Base-by-base conservation (phyloP, 2,797 vertebrate species). In the Arctocebus calabarensis region DNA sequence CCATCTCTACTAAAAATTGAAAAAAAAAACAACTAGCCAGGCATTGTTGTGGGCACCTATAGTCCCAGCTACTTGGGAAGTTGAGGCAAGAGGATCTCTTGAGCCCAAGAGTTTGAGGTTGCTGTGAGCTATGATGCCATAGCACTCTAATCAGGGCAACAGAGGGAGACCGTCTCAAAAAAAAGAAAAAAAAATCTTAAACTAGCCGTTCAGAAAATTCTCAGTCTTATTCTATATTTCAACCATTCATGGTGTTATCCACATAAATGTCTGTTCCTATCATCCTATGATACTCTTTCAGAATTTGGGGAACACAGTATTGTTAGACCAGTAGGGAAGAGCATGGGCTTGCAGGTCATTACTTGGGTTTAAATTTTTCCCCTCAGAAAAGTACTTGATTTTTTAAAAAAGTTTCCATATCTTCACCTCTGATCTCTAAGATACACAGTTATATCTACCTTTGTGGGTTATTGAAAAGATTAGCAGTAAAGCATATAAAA, bases 401-500 rank as follows among this genome's bases (percentile, higher is more conserved):
- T 88, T 52, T 79, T 23, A 3, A 27, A 83, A 77, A 34, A 82
- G 34, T 92, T 90, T 90, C 37, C 52, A 59, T 73, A 22, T 70
- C 40, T 8, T 89, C 45, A 70, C 74, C 32, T 95, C 40, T 86
- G 89, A 77, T 79, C 32, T 95, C 40, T 86, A 91, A 77, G 37
- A 64, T 71, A 71, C 14, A 95, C 29, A 85, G 27, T 25, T 91
- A 55, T 78, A 85, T 23, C 92, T 84, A 64, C 19, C 32, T 88
- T 91, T 64, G 20, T 73, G 40, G 8, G 34, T 74, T 87, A 16
- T 61, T 77, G 34, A 84, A 91, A 95, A 97, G 77, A 62, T 93
- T 20, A 94, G 73, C 55, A 92, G 40, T 81, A 73, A 82, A 82
- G 20, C 71, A 68, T 43, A 64, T 55, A 84, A 94, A 94, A 55